Evolutionary conservation across 2,113 vertebrate genomes (phyloP).

Genomic region (Hucho hucho): DNA sequence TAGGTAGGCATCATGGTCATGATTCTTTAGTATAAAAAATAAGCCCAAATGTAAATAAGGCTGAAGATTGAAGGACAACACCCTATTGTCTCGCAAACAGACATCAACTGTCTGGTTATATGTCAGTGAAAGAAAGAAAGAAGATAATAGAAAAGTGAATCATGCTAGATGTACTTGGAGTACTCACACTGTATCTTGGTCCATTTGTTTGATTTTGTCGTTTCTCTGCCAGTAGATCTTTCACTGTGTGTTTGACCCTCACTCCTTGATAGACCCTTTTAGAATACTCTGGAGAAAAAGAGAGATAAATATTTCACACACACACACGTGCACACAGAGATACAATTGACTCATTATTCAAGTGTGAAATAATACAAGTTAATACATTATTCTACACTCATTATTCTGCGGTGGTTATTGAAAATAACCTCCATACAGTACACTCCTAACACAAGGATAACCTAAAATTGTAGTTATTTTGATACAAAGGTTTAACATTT

Average conservation of each 20-base stretch:
- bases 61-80: constrained; percentile 41
- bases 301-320: neutral
- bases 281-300: constrained; percentile 76
- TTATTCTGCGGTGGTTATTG: too few relatives aligned
- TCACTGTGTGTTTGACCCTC: constrained; percentile 95
- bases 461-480: too few relatives aligned
- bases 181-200: constrained; percentile 82
- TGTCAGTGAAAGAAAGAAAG: constrained; percentile 6
- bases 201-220: constrained; percentile 82
- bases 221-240: constrained; percentile 94
- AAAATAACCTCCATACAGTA: too few relatives aligned
- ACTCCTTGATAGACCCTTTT: constrained; percentile 94
- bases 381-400: too few relatives aligned
- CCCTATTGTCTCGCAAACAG: constrained; percentile 48
- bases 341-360: neutral
- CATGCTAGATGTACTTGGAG: constrained; percentile 12
- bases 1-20: constrained; percentile 24
- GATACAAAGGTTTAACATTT: constrained; percentile 43
- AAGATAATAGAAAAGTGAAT: neutral
- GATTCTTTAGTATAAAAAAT: constrained; percentile 21
- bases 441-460: too few relatives aligned
- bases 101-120: constrained; percentile 7
- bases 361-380: too few relatives aligned
- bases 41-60: constrained; percentile 65
- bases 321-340: neutral